phyloP scores from a whole-genome alignment of 2,797 vertebrate genomes.

The Hyperoplus immaculatus region DNA sequence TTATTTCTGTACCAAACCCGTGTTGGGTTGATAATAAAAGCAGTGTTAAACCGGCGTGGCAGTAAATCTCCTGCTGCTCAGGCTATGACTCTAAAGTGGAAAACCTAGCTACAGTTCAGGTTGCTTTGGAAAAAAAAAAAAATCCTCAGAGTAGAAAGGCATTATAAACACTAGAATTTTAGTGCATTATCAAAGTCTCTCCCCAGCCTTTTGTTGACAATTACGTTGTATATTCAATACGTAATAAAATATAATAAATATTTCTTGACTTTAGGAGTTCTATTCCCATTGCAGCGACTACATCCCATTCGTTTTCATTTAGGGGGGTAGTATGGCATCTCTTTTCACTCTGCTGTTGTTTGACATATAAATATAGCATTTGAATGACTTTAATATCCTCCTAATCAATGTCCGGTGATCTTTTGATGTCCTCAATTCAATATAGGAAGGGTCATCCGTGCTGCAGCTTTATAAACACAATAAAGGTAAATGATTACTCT shows the following conservation, averaged over 20 bases:
- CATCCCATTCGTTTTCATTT: constrained; percentile 74
- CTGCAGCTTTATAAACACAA: constrained; percentile 93
- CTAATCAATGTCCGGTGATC: constrained; percentile 99
- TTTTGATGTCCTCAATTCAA: constrained; percentile 96
- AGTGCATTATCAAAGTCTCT: constrained; percentile 41
- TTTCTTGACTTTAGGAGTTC: constrained; percentile 58
- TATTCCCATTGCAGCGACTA: constrained; percentile 61
- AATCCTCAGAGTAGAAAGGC: constrained; percentile 50
- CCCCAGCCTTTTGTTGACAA: constrained; percentile 51
- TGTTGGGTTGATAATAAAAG: constrained; percentile 69
- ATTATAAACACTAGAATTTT: constrained; percentile 51
- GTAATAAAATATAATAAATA: constrained; percentile 59
- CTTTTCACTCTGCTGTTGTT: constrained; percentile 91
- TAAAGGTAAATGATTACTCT: constrained; percentile 91
- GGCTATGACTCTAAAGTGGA: constrained; percentile 58
- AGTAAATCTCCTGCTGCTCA: constrained; percentile 69
- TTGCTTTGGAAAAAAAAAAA: constrained; percentile 58
- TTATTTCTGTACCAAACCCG: constrained; percentile 74
- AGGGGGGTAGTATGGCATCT: constrained; percentile 84
- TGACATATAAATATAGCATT: constrained; percentile 97
- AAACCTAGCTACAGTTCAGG: constrained; percentile 37
- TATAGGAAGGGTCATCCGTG: constrained; percentile 92
- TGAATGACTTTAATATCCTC: constrained; percentile 98
- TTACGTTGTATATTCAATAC: constrained; percentile 65
- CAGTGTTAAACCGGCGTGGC: constrained; percentile 53